Conservation (phyloP, 2,797 vertebrate genomes). For the Amazona finschi region DNA sequence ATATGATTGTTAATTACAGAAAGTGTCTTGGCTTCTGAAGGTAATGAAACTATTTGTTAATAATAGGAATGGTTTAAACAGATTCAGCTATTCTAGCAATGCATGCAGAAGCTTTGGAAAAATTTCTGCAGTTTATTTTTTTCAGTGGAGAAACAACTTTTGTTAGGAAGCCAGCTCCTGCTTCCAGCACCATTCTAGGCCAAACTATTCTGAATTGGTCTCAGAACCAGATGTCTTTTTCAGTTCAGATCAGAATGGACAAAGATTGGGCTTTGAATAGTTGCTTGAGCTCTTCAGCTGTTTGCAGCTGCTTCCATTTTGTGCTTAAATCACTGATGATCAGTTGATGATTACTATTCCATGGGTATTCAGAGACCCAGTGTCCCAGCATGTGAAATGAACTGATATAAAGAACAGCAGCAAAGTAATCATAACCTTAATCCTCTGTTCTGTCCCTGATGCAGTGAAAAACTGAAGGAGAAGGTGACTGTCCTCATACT, state of each 20-base stretch:
- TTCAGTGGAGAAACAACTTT: background rate
- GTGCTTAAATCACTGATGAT: background rate
- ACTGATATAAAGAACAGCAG: background rate
- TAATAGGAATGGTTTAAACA: background rate
- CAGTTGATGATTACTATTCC: background rate
- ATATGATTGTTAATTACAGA: background rate
- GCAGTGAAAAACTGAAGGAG: background rate
- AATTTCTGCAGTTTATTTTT: background rate
- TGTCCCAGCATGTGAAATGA: background rate
- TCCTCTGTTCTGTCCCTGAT: background rate
- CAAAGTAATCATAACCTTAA: background rate
- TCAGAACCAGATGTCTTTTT: background rate
- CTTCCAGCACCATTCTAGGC: background rate
- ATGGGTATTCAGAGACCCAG: background rate
- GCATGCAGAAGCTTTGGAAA: background rate
- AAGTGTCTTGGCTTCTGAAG: constrained; percentile 3
- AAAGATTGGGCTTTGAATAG: background rate
- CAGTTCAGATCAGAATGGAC: background rate
- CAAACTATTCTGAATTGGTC: background rate
- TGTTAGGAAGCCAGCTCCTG: background rate
- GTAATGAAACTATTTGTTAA: background rate
- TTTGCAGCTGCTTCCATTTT: background rate
- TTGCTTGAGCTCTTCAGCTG: background rate
- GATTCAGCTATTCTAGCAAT: background rate
- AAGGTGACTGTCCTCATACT: background rate